Evolutionary conservation across 1,140 invertebrate species (phyloP).

Genomic region (Copidosoma floridanum): DNA sequence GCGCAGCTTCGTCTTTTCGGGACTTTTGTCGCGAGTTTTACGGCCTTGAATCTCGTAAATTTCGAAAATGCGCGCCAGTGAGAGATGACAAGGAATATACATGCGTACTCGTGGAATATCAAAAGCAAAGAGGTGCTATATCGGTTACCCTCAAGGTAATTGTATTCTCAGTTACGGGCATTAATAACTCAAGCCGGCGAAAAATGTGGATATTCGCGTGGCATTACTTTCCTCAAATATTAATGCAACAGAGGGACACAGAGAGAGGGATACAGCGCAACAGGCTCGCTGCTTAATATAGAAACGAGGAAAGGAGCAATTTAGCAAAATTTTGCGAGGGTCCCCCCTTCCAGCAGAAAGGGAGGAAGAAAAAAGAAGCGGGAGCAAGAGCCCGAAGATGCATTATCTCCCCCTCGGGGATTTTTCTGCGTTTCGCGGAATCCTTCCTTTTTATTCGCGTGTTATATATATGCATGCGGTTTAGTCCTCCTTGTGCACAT

Average conservation of each 20-base stretch:
- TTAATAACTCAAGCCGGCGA: no score
- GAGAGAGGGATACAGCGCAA: no score
- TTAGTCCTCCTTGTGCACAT: not conserved
- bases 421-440: slow-evolving; percentile 52
- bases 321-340: slow-evolving; percentile 4
- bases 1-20: no score
- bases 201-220: no score
- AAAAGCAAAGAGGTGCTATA: not conserved
- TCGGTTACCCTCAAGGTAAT: no score
- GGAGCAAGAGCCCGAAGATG: no score
- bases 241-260: no score
- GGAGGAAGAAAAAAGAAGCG: no score
- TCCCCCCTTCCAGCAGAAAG: not conserved
- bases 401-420: slow-evolving; percentile 35
- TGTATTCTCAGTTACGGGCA: no score
- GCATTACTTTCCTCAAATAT: no score
- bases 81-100: not conserved
- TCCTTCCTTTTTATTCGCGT: slow-evolving; percentile 41
- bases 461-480: slow-evolving; percentile 27
- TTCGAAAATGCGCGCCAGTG: not conserved
- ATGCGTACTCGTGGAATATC: slow-evolving; percentile 5
- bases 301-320: slow-evolving; percentile 13
- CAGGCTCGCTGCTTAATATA: slow-evolving; percentile 13
- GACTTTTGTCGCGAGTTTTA: slow-evolving; percentile 17
- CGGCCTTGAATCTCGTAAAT: slow-evolving; percentile 21